phyloP scores from a whole-genome alignment of 2,888 invertebrate species.

The Sympetrum striolatum region DNA sequence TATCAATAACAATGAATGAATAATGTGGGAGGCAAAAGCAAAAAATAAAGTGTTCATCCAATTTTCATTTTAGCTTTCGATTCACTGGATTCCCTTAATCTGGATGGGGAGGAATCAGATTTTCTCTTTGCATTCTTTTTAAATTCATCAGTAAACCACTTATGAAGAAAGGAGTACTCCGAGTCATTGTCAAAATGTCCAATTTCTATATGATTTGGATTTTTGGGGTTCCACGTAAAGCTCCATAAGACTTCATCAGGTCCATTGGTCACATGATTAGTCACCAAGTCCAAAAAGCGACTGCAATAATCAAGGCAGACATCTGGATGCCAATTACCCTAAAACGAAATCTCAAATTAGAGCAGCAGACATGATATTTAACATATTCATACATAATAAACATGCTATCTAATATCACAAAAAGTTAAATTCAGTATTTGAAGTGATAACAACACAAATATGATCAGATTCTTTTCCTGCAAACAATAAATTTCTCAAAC shows the following conservation, averaged over 20 bases:
- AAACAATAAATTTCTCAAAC: not conserved
- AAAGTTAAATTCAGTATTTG: no score
- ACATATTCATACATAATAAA: no score
- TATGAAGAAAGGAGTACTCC: not conserved
- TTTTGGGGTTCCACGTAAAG: not conserved
- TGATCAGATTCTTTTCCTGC: no score
- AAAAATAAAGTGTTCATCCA: no score
- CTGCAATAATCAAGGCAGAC: not conserved
- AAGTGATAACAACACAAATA: no score
- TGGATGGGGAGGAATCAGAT: not conserved
- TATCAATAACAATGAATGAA: no score
- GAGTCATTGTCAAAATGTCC: not conserved
- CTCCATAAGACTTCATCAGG: not conserved
- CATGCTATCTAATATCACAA: no score
- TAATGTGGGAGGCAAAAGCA: no score
- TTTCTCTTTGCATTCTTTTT: not conserved
- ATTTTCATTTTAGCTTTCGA: no score
- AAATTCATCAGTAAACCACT: not conserved
- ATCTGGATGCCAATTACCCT: conserved; percentile 17
- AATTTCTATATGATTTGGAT: not conserved
- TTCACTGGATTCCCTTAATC: not conserved
- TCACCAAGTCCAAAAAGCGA: not conserved
- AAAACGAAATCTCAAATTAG: not conserved
- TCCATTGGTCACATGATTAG: not conserved
- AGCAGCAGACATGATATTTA: no score